A percentile compares a stretch with the other conserved stretches of the same genome.
These are phyloP conservation scores for Echinops telfairi DNA, from an alignment of 2,113 vertebrate genomes.

Conservation along the genomic window DNA sequence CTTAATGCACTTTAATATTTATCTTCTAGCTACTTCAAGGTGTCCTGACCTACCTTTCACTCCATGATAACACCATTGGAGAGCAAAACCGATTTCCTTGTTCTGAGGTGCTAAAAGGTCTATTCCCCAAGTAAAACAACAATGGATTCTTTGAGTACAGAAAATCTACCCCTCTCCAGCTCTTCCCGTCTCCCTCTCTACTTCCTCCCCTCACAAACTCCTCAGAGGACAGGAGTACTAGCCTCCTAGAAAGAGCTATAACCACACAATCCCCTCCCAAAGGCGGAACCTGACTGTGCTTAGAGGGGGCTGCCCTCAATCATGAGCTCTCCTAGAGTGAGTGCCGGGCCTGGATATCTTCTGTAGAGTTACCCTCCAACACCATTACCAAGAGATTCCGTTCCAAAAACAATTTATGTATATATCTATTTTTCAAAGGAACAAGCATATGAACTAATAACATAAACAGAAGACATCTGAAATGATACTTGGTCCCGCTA, in stretches of 20 bases:
- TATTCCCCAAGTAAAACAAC: background rate
- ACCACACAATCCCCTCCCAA: background rate
- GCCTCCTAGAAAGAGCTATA: background rate
- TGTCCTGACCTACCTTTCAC: background rate
- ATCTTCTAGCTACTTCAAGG: conserved; percentile 25
- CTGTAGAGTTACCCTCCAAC: background rate
- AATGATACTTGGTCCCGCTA: conserved; percentile 13
- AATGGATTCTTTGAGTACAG: too few species aligned
- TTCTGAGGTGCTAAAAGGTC: background rate
- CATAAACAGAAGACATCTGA: conserved; percentile 39
- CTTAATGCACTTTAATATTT: background rate
- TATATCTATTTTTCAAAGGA: background rate
- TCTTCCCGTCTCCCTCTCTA: background rate
- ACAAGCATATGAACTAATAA: conserved; percentile 4
- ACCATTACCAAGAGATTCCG: background rate
- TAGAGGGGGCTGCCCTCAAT: background rate
- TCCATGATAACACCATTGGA: background rate
- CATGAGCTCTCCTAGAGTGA: background rate
- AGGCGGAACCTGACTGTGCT: background rate
- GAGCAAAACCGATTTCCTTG: background rate
- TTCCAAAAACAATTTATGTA: background rate
- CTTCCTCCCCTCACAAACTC: background rate
- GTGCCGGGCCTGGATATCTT: background rate
- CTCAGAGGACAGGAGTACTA: background rate
- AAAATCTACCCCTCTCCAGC: background rate